Evolutionary conservation across 2,797 vertebrate species (phyloP), one percentile per base, ranked within the genome.

Genomic region (Holocentrus rufus): DNA sequence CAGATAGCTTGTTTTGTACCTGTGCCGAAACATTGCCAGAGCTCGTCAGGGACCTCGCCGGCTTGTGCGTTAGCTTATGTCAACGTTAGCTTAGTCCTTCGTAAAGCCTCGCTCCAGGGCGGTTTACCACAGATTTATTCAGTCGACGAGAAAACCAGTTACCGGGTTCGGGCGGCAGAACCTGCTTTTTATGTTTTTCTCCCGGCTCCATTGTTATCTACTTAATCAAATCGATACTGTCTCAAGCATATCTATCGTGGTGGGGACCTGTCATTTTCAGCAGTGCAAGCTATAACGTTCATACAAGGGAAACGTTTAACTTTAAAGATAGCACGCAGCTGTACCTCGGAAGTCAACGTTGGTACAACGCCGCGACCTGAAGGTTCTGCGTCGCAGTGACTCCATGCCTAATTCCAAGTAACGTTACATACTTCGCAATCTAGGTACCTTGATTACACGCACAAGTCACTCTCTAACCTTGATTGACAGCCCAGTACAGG

Each of bases 401-500:
- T 8, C 15, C 44, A 46, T 46, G 44, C 44, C 17, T 4, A 18
- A 5, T 42, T 13, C 14, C 11, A 13, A 13, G 39, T 44, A 44
- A 44, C 14, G 42, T 4, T 4, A 44, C 42, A 4, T 4, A 15
- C 5, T 44, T 3, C 27, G 13, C 23, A 23, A 27, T 25, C 4
- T 14, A 7, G 49, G 54, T 59, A 31, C 49, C 61, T 63, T 55
- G 56, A 83, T 73, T 58, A 13, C 50, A 2, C 30, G 39, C 1
- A 20, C 63, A 54, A 42, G 31, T 56, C 60, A 59, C 65, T n/a
- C 57, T 18, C 47, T 72, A 76, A 80, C 77, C 73, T 81, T 71
- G 72, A 53, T 60, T 52, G 46, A 67, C 76, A 57, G 20, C n/a
- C 67, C 65, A 47, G 54, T 72, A 46, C n/a, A 52, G 31, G 31